phyloP scores from a whole-genome alignment of 2,888 invertebrate species.

The Papilio elwesi region DNA sequence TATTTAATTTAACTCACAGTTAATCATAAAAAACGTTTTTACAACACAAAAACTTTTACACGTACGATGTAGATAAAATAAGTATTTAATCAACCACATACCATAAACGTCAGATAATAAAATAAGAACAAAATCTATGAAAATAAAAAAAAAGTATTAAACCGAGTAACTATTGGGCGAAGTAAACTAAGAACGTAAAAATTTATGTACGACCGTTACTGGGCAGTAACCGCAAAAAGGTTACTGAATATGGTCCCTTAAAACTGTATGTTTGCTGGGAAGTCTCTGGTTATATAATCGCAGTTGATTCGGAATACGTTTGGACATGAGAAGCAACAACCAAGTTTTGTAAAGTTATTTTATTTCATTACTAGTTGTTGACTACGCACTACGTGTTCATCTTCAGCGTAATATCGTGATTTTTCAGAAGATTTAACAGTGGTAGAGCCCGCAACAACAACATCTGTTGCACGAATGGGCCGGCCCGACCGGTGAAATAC shows the following conservation, averaged over 20 bases:
- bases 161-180: slow-evolving; percentile 50
- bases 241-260: slow-evolving; percentile 50
- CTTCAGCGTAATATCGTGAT: too few species aligned
- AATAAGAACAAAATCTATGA: slow-evolving; percentile 41
- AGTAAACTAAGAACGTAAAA: slow-evolving; percentile 57
- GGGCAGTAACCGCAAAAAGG: slow-evolving; percentile 61
- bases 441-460: too few species aligned
- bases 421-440: too few species aligned
- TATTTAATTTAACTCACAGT: background rate
- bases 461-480: too few species aligned
- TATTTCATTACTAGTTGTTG: too few species aligned
- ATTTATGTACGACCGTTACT: slow-evolving; percentile 60
- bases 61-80: slow-evolving; percentile 6
- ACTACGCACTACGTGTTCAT: too few species aligned
- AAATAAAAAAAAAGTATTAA: slow-evolving; percentile 48
- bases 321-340: background rate
- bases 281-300: slow-evolving; percentile 17
- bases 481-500: too few species aligned
- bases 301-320: background rate
- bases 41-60: slow-evolving; percentile 28
- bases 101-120: slow-evolving; percentile 39
- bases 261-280: slow-evolving; percentile 8
- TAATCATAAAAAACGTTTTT: slow-evolving; percentile 21
- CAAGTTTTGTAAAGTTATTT: background rate
- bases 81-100: slow-evolving; percentile 32